Base-by-base conservation (phyloP, 2,797 vertebrate species). In the Ceryle rudis region DNA sequence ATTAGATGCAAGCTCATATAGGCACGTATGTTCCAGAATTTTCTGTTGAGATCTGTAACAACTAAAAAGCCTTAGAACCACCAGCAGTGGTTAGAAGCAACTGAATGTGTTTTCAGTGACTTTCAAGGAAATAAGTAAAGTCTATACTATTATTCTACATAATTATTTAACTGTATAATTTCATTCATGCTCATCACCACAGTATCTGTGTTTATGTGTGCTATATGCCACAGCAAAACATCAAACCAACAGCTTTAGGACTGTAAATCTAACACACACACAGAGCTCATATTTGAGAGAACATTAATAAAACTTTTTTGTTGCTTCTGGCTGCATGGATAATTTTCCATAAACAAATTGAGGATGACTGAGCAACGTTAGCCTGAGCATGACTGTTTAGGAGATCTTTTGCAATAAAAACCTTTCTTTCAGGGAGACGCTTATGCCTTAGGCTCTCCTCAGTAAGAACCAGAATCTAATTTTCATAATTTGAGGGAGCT, bases 321-420 rank as follows among this genome's bases (percentile, higher is more conserved):
- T 90, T 86, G 44, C 91, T 96, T 85, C 86, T 95, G 73, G 79
- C 60, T 89, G 49, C 55, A 92, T 25, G 39, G 82, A 84, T 93
- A 93, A 95, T 72, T 42, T 94, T 89, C 78, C 70, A 79, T 81
- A 86, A 95, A 86, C 70, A 95, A 93, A 95, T 2, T 72, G 62
- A 1, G 4, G 69, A 94, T 86, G 83, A 88, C 77, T 86, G 88
- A 93, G 81, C 84, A 95, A 81, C 62, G 64, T 29, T 79, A 95
- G 81, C 55, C 66, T 70, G 28, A 81, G 57, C 6, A 1, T 64
- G 60, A 17, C 65, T 92, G 26, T 91, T 95, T 60, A 86, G 65
- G 64, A 84, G 22, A 22, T 28, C 37, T 87, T 93, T 81, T 85
- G 65, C 73, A 94, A 90, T 42, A 92, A 92, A 95, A 18, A 11